phyloP scores from a whole-genome alignment of 1,140 invertebrate genomes.

The Paralvinella palmiformis region DNA sequence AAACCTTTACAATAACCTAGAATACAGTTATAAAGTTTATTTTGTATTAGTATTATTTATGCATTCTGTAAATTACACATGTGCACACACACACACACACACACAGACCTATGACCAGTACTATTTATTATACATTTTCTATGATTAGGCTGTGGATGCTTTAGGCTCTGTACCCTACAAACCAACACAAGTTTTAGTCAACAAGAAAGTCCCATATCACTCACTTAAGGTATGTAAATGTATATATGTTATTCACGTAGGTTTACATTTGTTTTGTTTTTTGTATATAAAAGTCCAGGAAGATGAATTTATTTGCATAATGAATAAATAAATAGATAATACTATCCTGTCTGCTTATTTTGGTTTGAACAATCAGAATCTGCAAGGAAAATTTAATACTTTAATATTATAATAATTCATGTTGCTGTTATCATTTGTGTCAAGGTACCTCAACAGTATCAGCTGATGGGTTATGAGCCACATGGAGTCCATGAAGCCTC shows the following conservation, averaged over 20 bases:
- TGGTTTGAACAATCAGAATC: no score
- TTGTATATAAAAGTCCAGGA: no score
- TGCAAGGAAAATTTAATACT: no score
- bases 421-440: no score
- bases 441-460: constrained; percentile 42
- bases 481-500: constrained; percentile 33
- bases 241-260: background rate
- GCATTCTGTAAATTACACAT: background rate
- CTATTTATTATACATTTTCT: background rate
- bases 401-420: no score
- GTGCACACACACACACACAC: no score
- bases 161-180: constrained; percentile 36
- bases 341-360: no score
- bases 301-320: no score
- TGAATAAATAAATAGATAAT: no score
- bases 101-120: background rate
- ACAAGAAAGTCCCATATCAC: constrained; percentile 43
- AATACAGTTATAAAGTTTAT: background rate
- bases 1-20: no score
- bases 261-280: no score
- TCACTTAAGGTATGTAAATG: constrained; percentile 29
- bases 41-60: background rate
- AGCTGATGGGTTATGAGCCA: constrained; percentile 31
- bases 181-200: constrained; percentile 36
- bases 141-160: constrained; percentile 39